Conservation (phyloP, 2,797 vertebrate genomes). For the Mormyrops boulengeri region DNA sequence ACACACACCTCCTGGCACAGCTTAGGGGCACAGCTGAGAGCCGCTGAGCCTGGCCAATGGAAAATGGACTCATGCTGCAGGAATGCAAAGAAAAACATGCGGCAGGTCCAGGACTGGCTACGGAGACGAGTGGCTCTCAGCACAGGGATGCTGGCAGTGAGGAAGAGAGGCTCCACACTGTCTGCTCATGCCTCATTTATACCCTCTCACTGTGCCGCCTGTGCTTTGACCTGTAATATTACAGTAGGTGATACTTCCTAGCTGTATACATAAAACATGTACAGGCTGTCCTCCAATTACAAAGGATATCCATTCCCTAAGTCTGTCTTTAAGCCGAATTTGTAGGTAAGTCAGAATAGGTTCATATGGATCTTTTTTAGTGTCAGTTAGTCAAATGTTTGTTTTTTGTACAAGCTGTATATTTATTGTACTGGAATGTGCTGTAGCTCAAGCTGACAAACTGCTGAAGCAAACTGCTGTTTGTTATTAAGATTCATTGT, state of each 20-base stretch:
- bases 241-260: not conserved
- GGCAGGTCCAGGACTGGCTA: not conserved
- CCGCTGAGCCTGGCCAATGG: not conserved
- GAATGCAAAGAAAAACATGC: slow-evolving; percentile 21
- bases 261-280: not conserved
- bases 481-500: not conserved
- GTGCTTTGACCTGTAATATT: not conserved
- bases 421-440: not conserved
- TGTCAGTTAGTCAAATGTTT: not conserved
- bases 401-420: not conserved
- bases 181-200: not conserved
- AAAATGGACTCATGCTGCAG: slow-evolving; percentile 14
- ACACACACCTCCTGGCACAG: not conserved
- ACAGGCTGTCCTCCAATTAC: not conserved
- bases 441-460: not conserved
- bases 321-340: not conserved
- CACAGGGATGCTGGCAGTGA: not conserved
- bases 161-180: not conserved
- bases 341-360: not conserved
- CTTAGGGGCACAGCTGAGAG: slow-evolving; percentile 16
- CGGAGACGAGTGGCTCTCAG: not conserved
- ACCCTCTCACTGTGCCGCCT: not conserved
- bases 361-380: not conserved
- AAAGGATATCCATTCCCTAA: not conserved
- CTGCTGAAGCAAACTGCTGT: not conserved